Evolutionary conservation across 2,888 invertebrate genomes (phyloP).

Genomic region (Nomada ruficornis): DNA sequence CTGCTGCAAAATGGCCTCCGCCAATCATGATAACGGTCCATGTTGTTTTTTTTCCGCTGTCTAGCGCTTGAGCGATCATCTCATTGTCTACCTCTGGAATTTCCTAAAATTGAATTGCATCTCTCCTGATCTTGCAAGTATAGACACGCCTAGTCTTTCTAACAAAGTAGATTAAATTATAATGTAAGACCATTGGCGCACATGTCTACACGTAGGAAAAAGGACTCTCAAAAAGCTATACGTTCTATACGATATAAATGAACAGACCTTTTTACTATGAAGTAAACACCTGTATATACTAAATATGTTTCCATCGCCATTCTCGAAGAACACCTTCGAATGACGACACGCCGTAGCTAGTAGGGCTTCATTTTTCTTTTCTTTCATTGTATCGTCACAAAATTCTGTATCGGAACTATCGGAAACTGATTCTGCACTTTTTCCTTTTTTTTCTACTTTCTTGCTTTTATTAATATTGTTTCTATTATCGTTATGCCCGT

Average conservation of each 20-base stretch:
- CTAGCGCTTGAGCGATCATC: constrained; percentile 79
- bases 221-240: constrained; percentile 19
- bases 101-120: constrained; percentile 83
- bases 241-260: constrained; percentile 13
- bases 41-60: constrained; percentile 83
- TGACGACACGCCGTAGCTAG: constrained; percentile 85
- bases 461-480: constrained; percentile 56
- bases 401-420: constrained; percentile 78
- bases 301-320: constrained; percentile 88
- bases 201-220: constrained; percentile 25
- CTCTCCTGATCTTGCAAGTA: constrained; percentile 71
- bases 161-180: constrained; percentile 71
- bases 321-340: constrained; percentile 91
- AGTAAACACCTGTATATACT: constrained; percentile 91
- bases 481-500: constrained; percentile 72
- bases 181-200: constrained; percentile 50
- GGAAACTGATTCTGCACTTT: constrained; percentile 64
- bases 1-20: constrained; percentile 93
- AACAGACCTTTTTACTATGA: constrained; percentile 89
- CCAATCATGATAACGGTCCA: constrained; percentile 94
- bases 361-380: constrained; percentile 74
- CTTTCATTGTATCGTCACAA: constrained; percentile 72
- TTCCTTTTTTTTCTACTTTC: constrained; percentile 69
- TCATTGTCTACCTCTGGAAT: constrained; percentile 79
- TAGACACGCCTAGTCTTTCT: constrained; percentile 68